Evolutionary conservation across 2,888 invertebrate species (phyloP), one percentile per base, ranked within the genome.

Genomic region (Oscheius sp.): DNA sequence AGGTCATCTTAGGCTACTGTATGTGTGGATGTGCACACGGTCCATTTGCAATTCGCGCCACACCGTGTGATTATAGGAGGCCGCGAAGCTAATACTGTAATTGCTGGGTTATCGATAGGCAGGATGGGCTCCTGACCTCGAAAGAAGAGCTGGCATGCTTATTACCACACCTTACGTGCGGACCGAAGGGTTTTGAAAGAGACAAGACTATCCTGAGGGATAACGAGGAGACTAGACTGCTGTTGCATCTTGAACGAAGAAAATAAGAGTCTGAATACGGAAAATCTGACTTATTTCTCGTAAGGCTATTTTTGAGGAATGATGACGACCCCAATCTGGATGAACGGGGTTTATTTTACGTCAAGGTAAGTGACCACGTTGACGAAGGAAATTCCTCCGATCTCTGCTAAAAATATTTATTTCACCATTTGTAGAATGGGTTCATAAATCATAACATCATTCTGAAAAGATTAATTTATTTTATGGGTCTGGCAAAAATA

Each of bases 71-170:
- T 61, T 61, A 61, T 61, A 61, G 61, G 61, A 61, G 61, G 31
- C 61, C 61, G 61, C 61, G 45, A 27, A 45, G 61, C 61, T 61
- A 61, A 61, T 61, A 61, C 61, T 31, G 61, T 61, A 61, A 61
- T 61, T 42, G 61, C n/a, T 15, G 45, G 61, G 61, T 61, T 42
- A 61, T 39, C 42, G 61, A 61, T 61, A 61, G 27, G 42, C 42
- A 61, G 45, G 58, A 39, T 17, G 34, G 61, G 29, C 61, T 61
- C 42, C 42, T 45, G 61, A 61, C 61, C 61, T 61, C 61, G 45
- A 12, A 45, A 42, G 61, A 39, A 15, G 42, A 20, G 33, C 15
- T 25, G n/a, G n/a, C 33, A 55, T n/a, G 17, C 31, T 55, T 33
- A 55, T 55, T 55, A 55, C 34, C 10, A 34, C 55, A 55, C 55